A percentile compares a stretch with the other conserved stretches of the same genome.
Evolutionary conservation across 1,140 invertebrate genomes (phyloP).

Genomic region (Lepidurus couesii): DNA sequence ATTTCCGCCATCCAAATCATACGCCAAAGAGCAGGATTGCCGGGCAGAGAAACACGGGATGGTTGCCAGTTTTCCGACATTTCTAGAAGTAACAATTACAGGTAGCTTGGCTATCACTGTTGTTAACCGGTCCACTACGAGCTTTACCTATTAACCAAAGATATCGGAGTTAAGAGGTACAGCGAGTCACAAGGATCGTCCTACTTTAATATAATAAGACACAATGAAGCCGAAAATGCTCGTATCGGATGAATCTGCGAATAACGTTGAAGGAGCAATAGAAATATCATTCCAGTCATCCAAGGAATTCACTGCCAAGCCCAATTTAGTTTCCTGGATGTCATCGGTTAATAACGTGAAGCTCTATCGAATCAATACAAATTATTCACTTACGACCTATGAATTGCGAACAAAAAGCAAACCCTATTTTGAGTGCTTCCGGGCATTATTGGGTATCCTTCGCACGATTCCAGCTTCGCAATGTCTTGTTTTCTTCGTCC

Average conservation of each 20-base stretch:
- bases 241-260: neutral
- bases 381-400: too few relatives aligned
- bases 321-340: conserved; percentile 17
- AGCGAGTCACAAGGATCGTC: neutral
- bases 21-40: neutral
- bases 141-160: neutral
- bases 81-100: neutral
- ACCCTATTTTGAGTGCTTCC: conserved; percentile 27
- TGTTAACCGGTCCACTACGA: neutral
- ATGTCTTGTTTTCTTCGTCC: conserved; percentile 17
- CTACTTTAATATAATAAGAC: conserved; percentile 16
- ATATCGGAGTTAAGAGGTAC: neutral
- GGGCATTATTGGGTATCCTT: conserved; percentile 23
- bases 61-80: neutral
- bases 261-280: conserved; percentile 19
- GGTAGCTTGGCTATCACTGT: neutral
- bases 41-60: neutral
- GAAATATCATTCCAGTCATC: neutral
- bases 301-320: conserved; percentile 22
- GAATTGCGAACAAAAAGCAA: neutral
- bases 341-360: neutral
- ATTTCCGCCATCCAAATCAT: neutral
- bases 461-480: neutral
- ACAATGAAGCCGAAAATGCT: conserved; percentile 27
- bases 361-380: neutral